Evolutionary conservation across 2,797 vertebrate genomes (phyloP).

Genomic region (Brachyrhaphis roseni): DNA sequence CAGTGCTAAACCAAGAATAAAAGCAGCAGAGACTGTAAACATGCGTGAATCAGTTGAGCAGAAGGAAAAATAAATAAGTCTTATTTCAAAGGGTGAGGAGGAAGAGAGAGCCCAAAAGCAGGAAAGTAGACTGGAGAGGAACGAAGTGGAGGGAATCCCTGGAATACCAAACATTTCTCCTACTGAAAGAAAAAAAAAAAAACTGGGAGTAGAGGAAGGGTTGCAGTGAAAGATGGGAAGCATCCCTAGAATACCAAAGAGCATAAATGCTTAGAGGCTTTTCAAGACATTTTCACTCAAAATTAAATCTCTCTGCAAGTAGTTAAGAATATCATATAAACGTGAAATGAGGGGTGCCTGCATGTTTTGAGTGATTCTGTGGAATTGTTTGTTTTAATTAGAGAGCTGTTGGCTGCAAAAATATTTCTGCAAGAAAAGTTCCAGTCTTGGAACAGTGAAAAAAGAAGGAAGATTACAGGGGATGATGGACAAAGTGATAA

Average conservation of each 20-base stretch:
- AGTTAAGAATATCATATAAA: constrained; percentile 47
- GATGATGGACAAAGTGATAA: constrained; percentile 8
- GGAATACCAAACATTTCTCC: constrained; percentile 74
- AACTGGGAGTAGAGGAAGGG: constrained; percentile 56
- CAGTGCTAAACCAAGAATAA: not conserved
- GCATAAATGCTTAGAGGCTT: constrained; percentile 54
- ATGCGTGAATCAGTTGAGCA: constrained; percentile 3
- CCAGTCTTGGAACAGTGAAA: not conserved
- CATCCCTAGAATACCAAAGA: constrained; percentile 69
- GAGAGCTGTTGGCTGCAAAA: constrained; percentile 8
- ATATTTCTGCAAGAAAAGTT: constrained; percentile 9
- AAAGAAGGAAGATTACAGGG: not conserved
- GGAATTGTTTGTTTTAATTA: constrained; percentile 27
- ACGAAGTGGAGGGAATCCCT: constrained; percentile 68
- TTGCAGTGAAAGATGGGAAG: constrained; percentile 61
- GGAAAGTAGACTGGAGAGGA: constrained; percentile 58
- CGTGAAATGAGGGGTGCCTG: constrained; percentile 12
- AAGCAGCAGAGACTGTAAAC: not conserved
- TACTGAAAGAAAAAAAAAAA: constrained; percentile 48
- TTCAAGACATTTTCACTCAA: constrained; percentile 61
- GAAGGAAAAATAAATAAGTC: constrained; percentile 31
- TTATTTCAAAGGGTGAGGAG: constrained; percentile 38
- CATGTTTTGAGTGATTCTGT: not conserved
- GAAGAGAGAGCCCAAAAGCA: constrained; percentile 20
- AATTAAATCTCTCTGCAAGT: constrained; percentile 43